Evolutionary conservation across 2,113 vertebrate genomes (phyloP).

Genomic region (Psilopsiagon aymara): DNA sequence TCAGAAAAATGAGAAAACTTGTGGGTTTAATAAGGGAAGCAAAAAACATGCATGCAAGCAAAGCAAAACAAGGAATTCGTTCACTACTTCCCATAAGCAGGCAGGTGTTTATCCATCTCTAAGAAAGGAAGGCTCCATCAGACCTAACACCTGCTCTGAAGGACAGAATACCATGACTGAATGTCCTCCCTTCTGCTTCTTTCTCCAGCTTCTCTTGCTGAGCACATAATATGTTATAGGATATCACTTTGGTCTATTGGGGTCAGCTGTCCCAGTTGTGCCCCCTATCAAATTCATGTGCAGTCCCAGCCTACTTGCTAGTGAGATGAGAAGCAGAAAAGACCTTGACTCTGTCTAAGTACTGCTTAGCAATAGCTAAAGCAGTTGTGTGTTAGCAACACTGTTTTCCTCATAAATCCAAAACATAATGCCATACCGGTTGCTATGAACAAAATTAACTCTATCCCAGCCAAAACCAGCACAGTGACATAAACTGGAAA

Average conservation of each 20-base stretch:
- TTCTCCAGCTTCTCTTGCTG: neutral
- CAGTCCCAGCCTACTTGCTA: rapidly evolving
- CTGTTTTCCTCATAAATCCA: neutral
- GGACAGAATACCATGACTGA: neutral
- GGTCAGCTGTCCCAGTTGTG: neutral
- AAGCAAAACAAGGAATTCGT: neutral
- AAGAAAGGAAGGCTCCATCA: neutral
- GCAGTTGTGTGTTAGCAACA: rapidly evolving
- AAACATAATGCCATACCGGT: rapidly evolving
- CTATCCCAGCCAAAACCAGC: neutral
- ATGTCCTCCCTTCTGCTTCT: rapidly evolving
- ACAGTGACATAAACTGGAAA: neutral
- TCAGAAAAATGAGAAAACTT: neutral
- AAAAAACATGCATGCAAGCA: neutral
- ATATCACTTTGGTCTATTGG: neutral
- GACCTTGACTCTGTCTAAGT: neutral
- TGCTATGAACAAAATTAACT: neutral
- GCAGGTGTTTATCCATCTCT: neutral
- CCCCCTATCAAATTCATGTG: neutral
- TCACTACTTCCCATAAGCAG: neutral
- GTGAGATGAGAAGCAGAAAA: rapidly evolving
- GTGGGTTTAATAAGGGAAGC: neutral
- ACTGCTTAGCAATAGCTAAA: neutral
- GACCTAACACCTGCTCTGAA: rapidly evolving
- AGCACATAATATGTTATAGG: neutral